A percentile compares a stretch with the other conserved stretches of the same genome.
Conservation (phyloP, 2,113 vertebrate species). For the Condylura cristata region DNA sequence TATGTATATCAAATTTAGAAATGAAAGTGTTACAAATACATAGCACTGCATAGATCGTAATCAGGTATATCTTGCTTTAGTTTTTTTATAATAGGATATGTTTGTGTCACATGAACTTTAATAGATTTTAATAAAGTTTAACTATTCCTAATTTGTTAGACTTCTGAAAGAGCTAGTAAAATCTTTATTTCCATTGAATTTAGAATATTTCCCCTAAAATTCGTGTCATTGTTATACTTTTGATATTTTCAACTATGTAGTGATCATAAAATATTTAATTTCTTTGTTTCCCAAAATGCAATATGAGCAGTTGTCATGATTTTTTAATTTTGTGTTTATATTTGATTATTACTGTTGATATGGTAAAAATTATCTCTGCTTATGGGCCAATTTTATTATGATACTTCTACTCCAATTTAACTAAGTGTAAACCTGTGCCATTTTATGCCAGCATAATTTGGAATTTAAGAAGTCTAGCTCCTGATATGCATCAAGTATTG, state of each 20-base stretch:
- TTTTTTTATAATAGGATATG: slow-evolving; percentile 47
- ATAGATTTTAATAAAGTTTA: slow-evolving; percentile 32
- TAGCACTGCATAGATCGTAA: slow-evolving; percentile 47
- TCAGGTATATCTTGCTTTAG: slow-evolving; percentile 1
- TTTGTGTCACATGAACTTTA: slow-evolving; percentile 29
- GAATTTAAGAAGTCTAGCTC: slow-evolving; percentile 36
- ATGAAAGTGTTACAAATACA: slow-evolving; percentile 39
- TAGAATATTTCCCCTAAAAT: slow-evolving; percentile 15
- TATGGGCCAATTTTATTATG: slow-evolving; percentile 30
- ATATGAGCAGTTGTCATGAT: slow-evolving; percentile 4
- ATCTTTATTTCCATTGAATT: slow-evolving; percentile 45
- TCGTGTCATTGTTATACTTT: slow-evolving; percentile 36
- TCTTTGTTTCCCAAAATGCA: slow-evolving; percentile 54
- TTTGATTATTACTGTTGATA: slow-evolving; percentile 37
- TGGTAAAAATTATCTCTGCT: slow-evolving; percentile 41
- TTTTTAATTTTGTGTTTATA: slow-evolving; percentile 47
- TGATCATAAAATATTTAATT: slow-evolving; percentile 39
- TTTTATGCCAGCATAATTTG: slow-evolving; percentile 49
- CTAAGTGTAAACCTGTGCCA: slow-evolving; percentile 22
- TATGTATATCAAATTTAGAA: slow-evolving; percentile 37
- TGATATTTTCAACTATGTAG: slow-evolving; percentile 36
- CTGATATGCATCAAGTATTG: slow-evolving; percentile 17
- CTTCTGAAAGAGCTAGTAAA: slow-evolving; percentile 26
- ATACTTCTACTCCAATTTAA: neutral
- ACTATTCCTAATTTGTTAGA: slow-evolving; percentile 42